Evolutionary conservation across 1,140 invertebrate genomes (phyloP), one percentile per base, ranked within the genome.

Genomic region (Apocrypta bakeri): DNA sequence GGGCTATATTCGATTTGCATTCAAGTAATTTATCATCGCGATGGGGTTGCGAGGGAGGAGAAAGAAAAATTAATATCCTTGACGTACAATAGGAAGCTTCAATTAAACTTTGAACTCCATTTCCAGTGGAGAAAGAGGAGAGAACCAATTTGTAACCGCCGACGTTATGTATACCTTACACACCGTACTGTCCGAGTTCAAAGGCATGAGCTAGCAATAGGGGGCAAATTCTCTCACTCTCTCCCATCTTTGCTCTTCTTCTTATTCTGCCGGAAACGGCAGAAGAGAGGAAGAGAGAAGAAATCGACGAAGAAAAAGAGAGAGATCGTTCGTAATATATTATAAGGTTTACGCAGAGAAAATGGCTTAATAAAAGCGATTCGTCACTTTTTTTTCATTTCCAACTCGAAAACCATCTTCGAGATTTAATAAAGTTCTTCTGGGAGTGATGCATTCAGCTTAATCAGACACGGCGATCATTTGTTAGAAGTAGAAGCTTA

Each of bases 101-200:
- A 76, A 76, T 64, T 29, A 76, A 64, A 56, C 74, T 76, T 31
- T 29, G 17, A 42, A 68, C 27, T 69, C 4, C 33, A 27, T 68
- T 78, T 21, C 25, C 64, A 11, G 68, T 68, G n/a, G 14, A 48
- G 48, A n/a, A 56, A 0, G 17, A 7, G 25, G 25, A 61, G 25
- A n/a, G 17, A 42, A 71, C 71, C 66, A 71, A 61, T 79, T 79
- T 79, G 77, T 79, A 79, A 71, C 77, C 66, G 77, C 12, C 63
- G 3, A 37, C 25, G 12, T 61, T 37, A 29, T 11, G 24, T n/a
- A 3, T 27, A 42, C 9, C 42, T 73, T 25, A 27, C 27, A 12
- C 3, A 7, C 6, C 14, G 8, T 42, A 0, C 7, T 42, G 56
- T 63, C 29, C 33, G 56, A 33, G 27, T 56, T 56, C 48, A 56